Conservation (phyloP, 2,113 vertebrate species). For the Notarius quadriscutis region DNA sequence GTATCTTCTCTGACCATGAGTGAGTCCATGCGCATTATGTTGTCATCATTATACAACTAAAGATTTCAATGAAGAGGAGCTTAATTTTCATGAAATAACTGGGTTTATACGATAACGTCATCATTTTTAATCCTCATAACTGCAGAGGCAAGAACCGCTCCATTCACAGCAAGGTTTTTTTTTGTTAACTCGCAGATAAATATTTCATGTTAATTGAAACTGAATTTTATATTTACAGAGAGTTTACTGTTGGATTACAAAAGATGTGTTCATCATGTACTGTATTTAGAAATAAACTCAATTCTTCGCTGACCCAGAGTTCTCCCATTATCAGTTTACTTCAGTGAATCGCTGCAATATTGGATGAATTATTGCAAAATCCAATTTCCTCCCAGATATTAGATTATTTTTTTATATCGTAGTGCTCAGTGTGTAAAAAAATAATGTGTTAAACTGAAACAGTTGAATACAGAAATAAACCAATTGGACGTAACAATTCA, state of each 20-base stretch:
- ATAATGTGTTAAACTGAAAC: not conserved
- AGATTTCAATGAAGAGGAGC: not conserved
- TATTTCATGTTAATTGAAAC: not conserved
- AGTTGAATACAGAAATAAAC: not conserved
- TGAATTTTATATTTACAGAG: not conserved
- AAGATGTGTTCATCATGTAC: not conserved
- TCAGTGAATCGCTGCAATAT: not conserved
- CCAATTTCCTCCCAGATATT: not conserved
- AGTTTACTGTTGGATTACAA: not conserved
- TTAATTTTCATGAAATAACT: not conserved
- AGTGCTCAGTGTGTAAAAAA: not conserved
- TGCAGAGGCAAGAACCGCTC: not conserved
- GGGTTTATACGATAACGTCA: not conserved
- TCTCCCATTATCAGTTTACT: constrained; percentile 1
- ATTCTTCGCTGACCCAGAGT: not conserved
- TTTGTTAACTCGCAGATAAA: not conserved
- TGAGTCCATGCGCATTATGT: not conserved
- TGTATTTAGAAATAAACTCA: constrained; percentile 1
- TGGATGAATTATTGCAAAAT: constrained; percentile 7
- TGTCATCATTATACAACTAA: not conserved
- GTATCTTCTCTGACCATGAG: too few species aligned
- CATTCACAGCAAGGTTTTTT: not conserved
- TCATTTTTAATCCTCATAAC: not conserved
- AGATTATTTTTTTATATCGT: not conserved
- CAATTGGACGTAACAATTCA: not conserved